phyloP scores from a whole-genome alignment of 2,113 vertebrate genomes.

The Indicator maculatus region DNA sequence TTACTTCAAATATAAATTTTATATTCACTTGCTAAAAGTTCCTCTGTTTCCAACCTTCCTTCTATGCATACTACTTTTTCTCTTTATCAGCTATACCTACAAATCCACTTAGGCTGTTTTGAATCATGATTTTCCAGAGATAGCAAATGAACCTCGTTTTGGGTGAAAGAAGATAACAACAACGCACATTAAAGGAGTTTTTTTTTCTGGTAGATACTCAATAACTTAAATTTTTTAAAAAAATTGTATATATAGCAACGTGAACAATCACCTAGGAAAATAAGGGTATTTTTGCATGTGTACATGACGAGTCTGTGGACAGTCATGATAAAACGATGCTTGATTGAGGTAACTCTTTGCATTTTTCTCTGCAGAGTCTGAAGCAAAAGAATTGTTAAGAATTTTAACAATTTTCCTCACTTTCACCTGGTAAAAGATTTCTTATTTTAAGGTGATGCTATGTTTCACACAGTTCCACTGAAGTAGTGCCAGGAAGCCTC shows the following conservation, averaged over 20 bases:
- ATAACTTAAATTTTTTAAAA: not conserved
- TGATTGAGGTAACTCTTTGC: not conserved
- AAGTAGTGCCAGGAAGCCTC: not conserved
- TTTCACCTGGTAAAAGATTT: not conserved
- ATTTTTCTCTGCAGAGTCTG: not conserved
- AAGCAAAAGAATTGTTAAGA: not conserved
- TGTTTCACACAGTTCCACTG: not conserved
- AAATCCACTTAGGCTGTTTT: not conserved
- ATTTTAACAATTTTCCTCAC: not conserved
- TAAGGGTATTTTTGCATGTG: not conserved
- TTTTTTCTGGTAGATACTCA: not conserved
- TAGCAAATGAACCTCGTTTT: not conserved
- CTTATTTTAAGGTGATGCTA: not conserved
- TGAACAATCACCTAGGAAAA: not conserved
- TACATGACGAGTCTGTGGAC: not conserved
- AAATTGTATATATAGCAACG: not conserved
- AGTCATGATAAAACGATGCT: not conserved
- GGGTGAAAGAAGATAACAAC: not conserved
- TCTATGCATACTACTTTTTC: not conserved
- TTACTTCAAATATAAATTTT: conserved; percentile 57
- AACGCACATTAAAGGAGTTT: not conserved
- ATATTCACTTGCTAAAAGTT: conserved; percentile 21
- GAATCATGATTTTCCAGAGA: not conserved
- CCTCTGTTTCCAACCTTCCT: conserved; percentile 16
- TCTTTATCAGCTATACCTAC: conserved; percentile 16